Evolutionary conservation across 2,113 vertebrate genomes (phyloP).

Genomic region (Pachycephala philippinensis): DNA sequence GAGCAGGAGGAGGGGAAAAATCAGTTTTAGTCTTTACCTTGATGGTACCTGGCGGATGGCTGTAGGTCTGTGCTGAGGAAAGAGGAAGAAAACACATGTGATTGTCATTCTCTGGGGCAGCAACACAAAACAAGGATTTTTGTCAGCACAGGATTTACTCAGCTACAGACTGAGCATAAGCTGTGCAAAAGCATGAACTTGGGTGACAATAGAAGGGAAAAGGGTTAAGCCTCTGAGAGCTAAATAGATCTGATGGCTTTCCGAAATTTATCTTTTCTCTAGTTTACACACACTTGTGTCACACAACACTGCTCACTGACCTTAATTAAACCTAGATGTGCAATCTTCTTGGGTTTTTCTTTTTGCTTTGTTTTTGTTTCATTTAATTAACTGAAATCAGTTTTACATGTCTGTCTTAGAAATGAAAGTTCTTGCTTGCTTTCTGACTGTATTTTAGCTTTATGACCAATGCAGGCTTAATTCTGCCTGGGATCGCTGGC

Average conservation of each 20-base stretch:
- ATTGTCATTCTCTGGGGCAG: neutral
- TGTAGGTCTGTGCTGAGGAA: conserved; percentile 2
- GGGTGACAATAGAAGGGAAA: neutral
- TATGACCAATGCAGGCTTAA: neutral
- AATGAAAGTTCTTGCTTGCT: neutral
- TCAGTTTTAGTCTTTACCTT: conserved; percentile 9
- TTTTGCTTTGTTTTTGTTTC: neutral
- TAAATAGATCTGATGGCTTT: neutral
- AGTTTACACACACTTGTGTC: fast-evolving
- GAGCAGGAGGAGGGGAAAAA: neutral
- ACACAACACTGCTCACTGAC: neutral
- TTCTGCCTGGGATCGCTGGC: fast-evolving
- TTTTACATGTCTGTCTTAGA: neutral
- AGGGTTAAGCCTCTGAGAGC: neutral
- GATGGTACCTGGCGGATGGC: neutral
- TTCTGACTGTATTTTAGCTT: neutral
- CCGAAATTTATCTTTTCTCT: neutral
- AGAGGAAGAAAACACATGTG: neutral
- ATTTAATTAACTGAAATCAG: neutral
- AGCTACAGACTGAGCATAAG: neutral
- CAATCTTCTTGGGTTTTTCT: neutral
- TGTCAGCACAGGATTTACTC: neutral
- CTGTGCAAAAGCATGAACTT: neutral
- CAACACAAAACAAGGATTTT: neutral
- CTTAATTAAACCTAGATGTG: neutral